A percentile compares a stretch with the other conserved stretches of the same genome.
Conservation (phyloP, 2,113 vertebrate species). For the Sigmodon hispidus region DNA sequence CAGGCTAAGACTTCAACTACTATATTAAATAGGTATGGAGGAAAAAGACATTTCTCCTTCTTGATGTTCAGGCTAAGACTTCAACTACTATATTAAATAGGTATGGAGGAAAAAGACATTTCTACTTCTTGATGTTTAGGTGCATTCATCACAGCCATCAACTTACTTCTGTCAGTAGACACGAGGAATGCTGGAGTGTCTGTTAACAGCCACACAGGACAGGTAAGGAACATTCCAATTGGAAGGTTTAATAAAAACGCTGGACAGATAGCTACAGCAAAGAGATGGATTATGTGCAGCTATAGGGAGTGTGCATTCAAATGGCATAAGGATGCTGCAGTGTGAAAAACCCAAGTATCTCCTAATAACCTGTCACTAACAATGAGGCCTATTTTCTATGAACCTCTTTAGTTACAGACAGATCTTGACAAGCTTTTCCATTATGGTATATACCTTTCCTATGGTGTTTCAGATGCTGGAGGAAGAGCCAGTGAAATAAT, state of each 20-base stretch:
- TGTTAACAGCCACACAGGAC: background rate
- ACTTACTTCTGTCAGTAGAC: background rate
- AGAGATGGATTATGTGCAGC: background rate
- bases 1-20: background rate
- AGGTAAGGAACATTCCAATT: background rate
- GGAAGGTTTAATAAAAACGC: background rate
- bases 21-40: background rate
- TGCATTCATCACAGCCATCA: background rate
- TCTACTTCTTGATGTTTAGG: background rate
- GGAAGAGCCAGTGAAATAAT: background rate
- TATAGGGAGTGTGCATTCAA: background rate
- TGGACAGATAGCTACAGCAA: background rate
- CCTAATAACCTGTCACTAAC: background rate
- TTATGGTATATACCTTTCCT: background rate
- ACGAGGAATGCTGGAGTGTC: background rate
- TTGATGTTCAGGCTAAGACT: background rate
- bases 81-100: background rate
- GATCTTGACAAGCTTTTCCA: background rate
- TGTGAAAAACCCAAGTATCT: background rate
- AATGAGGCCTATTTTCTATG: background rate
- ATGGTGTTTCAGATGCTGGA: background rate
- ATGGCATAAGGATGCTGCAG: background rate
- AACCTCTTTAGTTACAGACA: background rate
- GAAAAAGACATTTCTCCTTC: background rate
- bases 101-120: background rate